These are phyloP conservation scores for Nannoperca obscura DNA, from an alignment of 2,797 vertebrate species.

Conservation along the genomic window DNA sequence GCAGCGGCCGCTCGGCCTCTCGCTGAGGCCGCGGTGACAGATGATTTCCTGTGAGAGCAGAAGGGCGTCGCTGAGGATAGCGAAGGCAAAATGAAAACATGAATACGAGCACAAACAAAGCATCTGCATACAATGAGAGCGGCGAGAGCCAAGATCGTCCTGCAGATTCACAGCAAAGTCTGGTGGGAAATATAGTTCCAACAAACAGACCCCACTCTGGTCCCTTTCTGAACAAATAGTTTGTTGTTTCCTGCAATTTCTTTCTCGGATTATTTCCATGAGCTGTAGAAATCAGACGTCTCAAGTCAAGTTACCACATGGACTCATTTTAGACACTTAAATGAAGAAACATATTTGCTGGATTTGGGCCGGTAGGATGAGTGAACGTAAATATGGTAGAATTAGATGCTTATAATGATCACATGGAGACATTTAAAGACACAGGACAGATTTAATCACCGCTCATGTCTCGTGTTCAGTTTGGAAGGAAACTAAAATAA, in stretches of 20 bases:
- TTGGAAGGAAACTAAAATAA: conserved; percentile 10
- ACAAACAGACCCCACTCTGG: background rate
- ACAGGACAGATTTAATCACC: conserved; percentile 22
- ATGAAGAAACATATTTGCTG: background rate
- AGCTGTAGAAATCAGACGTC: background rate
- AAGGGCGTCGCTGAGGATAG: background rate
- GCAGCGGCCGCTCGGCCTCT: conserved; percentile 10
- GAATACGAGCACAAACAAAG: conserved; percentile 22
- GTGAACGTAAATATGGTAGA: background rate
- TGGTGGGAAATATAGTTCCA: conserved; percentile 13
- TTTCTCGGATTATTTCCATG: background rate
- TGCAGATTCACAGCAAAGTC: background rate
- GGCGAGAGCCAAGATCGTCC: background rate
- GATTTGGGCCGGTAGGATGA: background rate
- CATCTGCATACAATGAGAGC: conserved; percentile 29
- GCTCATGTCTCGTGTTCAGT: conserved; percentile 5
- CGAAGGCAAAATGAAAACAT: background rate
- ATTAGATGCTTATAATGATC: background rate
- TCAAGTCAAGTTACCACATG: background rate
- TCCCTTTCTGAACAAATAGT: background rate
- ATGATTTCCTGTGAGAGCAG: conserved; percentile 53
- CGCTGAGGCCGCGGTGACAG: background rate
- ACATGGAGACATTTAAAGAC: no score
- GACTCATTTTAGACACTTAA: no score
- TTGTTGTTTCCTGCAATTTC: background rate